Percentiles rank a stretch among this genome's conserved stretches.
These are phyloP conservation scores for Thalpophila matura DNA, from an alignment of 2,888 invertebrate genomes.

Conservation along the genomic window DNA sequence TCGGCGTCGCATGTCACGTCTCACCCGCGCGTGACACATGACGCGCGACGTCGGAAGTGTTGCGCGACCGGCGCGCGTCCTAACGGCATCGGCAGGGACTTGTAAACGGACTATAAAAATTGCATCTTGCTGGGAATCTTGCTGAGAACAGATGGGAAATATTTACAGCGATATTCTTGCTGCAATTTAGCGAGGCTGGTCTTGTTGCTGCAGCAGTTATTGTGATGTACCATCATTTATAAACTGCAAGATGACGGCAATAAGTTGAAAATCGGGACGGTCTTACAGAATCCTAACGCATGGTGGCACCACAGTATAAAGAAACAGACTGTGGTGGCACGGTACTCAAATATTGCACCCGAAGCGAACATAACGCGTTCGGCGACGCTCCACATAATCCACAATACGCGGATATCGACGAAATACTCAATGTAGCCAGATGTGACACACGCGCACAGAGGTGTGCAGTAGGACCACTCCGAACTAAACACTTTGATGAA, in stretches of 20 bases:
- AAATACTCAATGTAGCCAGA: background rate
- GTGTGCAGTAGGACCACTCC: background rate
- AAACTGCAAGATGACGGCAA: too few relatives aligned
- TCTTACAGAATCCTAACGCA: background rate
- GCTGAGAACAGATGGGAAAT: too few relatives aligned
- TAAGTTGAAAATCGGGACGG: too few relatives aligned
- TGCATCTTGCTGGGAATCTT: too few relatives aligned
- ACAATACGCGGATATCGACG: slow-evolving; percentile 19
- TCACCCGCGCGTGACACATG: background rate
- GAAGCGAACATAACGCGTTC: slow-evolving; percentile 14
- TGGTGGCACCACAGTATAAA: too few relatives aligned
- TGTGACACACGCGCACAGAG: background rate
- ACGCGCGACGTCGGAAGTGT: background rate
- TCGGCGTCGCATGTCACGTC: background rate
- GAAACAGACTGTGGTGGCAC: too few relatives aligned
- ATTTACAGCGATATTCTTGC: too few relatives aligned
- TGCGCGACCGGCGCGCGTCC: background rate
- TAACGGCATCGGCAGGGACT: background rate
- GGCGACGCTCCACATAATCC: slow-evolving; percentile 38
- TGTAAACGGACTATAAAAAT: slow-evolving; percentile 5
- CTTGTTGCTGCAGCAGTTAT: too few relatives aligned
- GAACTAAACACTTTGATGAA: background rate
- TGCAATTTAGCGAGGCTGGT: too few relatives aligned
- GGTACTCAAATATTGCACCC: background rate
- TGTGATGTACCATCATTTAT: too few relatives aligned